phyloP scores from a whole-genome alignment of 2,797 vertebrate genomes.

The Poeciliopsis turneri region DNA sequence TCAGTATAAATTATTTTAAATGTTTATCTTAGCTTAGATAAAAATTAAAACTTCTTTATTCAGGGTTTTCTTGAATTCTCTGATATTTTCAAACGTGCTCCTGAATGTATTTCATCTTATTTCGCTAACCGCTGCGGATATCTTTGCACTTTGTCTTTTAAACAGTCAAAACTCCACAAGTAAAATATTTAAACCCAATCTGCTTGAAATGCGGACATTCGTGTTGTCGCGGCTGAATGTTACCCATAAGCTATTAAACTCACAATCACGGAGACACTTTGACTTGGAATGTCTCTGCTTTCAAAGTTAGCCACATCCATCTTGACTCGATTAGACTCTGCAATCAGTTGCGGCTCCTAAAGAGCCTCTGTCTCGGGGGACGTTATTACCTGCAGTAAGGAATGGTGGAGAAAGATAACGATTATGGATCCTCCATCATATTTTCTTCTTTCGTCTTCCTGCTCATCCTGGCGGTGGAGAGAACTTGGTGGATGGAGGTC shows the following conservation, averaged over 20 bases:
- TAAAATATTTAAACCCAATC: slow-evolving; percentile 13
- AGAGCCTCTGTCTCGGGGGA: slow-evolving; percentile 61
- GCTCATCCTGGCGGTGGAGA: slow-evolving; percentile 19
- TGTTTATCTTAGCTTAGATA: background rate
- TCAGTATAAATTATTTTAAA: background rate
- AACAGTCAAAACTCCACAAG: slow-evolving; percentile 18
- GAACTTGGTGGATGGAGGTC: slow-evolving; percentile 21
- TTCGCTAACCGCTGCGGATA: background rate
- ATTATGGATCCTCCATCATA: slow-evolving; percentile 47
- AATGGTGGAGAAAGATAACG: slow-evolving; percentile 47
- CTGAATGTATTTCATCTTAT: background rate
- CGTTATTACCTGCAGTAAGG: slow-evolving; percentile 53
- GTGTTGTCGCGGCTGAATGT: background rate
- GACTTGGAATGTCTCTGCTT: slow-evolving; percentile 28
- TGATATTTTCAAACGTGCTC: background rate
- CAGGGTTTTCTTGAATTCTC: background rate
- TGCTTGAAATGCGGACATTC: slow-evolving; percentile 28
- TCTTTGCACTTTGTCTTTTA: background rate
- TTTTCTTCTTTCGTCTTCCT: slow-evolving; percentile 21
- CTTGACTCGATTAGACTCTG: slow-evolving; percentile 37
- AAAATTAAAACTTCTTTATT: background rate
- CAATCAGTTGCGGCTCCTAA: slow-evolving; percentile 42
- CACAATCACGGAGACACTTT: slow-evolving; percentile 23
- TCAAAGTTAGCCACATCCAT: slow-evolving; percentile 47
- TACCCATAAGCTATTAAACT: slow-evolving; percentile 34